Conservation (phyloP, 2,113 vertebrate species). For the Pelecanus crispus region DNA sequence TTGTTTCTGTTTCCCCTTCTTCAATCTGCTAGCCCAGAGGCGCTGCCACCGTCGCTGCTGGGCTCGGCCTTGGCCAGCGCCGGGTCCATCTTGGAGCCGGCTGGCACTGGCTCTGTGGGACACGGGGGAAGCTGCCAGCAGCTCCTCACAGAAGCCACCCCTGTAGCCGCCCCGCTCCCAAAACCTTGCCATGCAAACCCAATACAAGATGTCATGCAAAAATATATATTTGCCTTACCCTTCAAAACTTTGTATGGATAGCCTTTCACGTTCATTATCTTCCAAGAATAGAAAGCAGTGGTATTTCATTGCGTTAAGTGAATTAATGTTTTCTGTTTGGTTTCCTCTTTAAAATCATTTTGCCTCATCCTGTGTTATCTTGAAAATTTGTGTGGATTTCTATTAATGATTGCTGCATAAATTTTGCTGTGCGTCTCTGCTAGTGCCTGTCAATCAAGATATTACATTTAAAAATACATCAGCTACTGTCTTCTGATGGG, state of each 20-base stretch:
- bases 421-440: not conserved
- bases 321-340: not conserved
- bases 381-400: not conserved
- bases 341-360: not conserved
- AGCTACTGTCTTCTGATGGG: not conserved
- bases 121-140: not conserved
- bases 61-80: not conserved
- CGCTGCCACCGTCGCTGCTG: not conserved
- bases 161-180: not conserved
- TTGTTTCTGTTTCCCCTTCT: too few relatives aligned
- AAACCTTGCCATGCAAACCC: not conserved
- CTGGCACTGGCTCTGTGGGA: not conserved
- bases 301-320: not conserved
- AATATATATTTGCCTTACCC: not conserved
- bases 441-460: not conserved
- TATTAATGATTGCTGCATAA: not conserved
- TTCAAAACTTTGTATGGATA: not conserved
- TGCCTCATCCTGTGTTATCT: not conserved
- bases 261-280: not conserved
- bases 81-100: fast-evolving
- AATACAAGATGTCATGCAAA: not conserved
- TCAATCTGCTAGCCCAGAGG: not conserved
- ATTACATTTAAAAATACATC: not conserved
- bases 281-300: not conserved
- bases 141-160: not conserved